A percentile compares a stretch with the other conserved stretches of the same genome.
phyloP scores from a whole-genome alignment of 2,113 vertebrate genomes.

The Parus major region DNA sequence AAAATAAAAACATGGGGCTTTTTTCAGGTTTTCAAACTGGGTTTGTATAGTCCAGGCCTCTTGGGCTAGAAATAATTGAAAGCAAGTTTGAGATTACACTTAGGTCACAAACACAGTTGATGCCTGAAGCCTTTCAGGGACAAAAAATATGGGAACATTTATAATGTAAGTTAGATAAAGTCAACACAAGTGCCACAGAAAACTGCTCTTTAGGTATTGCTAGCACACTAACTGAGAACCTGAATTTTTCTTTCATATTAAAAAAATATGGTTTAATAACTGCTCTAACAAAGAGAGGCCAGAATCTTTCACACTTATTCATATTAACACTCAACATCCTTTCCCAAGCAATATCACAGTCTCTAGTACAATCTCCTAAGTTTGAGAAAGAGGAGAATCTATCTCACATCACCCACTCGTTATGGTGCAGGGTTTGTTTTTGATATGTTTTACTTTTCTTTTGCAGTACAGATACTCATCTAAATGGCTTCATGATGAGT shows the following conservation, averaged over 20 bases:
- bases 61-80: constrained; percentile 77
- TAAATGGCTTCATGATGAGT: background rate
- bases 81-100: constrained; percentile 66
- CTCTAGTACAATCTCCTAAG: background rate
- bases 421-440: background rate
- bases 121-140: constrained; percentile 69
- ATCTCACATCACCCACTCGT: background rate
- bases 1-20: background rate
- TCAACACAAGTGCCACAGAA: constrained; percentile 39
- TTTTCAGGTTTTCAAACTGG: constrained; percentile 63
- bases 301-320: background rate
- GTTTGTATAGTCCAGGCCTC: constrained; percentile 66
- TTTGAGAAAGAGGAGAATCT: background rate
- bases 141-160: constrained; percentile 44
- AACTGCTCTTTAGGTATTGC: constrained; percentile 47
- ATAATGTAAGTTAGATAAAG: constrained; percentile 67
- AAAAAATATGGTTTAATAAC: constrained; percentile 43
- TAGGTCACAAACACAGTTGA: constrained; percentile 66
- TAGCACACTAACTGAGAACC: background rate
- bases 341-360: background rate
- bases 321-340: background rate
- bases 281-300: background rate
- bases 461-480: background rate
- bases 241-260: background rate
- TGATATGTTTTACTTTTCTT: background rate